phyloP scores from a whole-genome alignment of 2,797 vertebrate species.

The Halcyon badia region DNA sequence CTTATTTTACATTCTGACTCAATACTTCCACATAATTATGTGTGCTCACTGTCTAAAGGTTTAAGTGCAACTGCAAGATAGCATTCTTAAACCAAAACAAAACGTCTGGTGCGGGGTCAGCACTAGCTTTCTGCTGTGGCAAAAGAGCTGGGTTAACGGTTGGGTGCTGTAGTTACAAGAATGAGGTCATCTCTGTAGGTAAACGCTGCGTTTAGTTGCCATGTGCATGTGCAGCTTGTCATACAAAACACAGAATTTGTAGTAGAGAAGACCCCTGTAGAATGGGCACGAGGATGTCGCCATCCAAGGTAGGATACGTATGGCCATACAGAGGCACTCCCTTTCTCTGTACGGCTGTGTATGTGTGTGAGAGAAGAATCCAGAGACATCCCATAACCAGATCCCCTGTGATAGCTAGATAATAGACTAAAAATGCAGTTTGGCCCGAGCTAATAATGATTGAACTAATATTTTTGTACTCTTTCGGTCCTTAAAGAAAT shows the following conservation, averaged over 20 bases:
- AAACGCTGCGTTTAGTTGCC: neutral
- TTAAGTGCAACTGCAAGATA: neutral
- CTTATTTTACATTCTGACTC: slow-evolving; percentile 2
- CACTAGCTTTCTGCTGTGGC: neutral
- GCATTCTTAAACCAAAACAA: neutral
- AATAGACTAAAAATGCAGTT: neutral
- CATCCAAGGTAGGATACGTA: accelerated
- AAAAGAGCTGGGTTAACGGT: neutral
- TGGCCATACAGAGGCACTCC: neutral
- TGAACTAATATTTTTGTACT: neutral
- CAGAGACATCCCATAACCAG: neutral
- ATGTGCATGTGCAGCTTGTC: neutral
- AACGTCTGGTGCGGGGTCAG: neutral
- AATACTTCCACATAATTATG: neutral
- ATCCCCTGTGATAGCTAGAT: neutral
- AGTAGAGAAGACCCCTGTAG: neutral
- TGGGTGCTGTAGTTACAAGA: neutral
- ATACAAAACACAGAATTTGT: neutral
- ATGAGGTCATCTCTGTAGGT: neutral
- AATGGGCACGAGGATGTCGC: neutral
- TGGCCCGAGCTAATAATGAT: neutral
- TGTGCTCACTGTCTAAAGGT: neutral
- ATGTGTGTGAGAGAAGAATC: neutral
- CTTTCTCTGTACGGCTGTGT: accelerated
- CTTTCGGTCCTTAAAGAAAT: neutral